Evolutionary conservation across 2,797 vertebrate species (phyloP).

Genomic region (Lacerta viridis): DNA sequence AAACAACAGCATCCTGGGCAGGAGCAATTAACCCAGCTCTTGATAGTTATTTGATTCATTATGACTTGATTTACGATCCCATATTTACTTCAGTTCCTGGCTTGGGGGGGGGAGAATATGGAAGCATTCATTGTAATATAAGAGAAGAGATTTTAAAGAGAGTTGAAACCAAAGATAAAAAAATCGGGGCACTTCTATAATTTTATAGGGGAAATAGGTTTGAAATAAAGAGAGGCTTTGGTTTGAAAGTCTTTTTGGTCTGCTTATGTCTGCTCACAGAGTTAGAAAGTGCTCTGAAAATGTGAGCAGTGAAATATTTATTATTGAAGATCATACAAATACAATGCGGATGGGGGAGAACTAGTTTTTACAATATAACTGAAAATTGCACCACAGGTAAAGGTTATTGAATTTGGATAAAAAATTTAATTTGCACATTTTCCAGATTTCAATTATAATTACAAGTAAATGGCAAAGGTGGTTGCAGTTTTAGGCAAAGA

Average conservation of each 20-base stretch:
- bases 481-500: neutral
- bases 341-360: neutral
- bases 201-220: neutral
- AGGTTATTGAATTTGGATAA: neutral
- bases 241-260: neutral
- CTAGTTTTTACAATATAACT: neutral
- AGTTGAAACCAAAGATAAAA: neutral
- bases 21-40: neutral
- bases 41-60: neutral
- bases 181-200: neutral
- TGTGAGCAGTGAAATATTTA: neutral
- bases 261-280: neutral
- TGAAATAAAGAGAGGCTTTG: conserved; percentile 20
- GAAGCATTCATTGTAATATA: neutral
- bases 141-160: neutral
- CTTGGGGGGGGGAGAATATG: neutral
- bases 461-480: no score
- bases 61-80: neutral
- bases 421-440: neutral
- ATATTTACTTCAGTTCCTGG: neutral
- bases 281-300: neutral
- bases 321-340: neutral
- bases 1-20: rapidly evolving
- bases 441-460: neutral
- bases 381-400: neutral